Evolutionary conservation across 1,140 invertebrate species (phyloP).

Genomic region (Cydia splendana): DNA sequence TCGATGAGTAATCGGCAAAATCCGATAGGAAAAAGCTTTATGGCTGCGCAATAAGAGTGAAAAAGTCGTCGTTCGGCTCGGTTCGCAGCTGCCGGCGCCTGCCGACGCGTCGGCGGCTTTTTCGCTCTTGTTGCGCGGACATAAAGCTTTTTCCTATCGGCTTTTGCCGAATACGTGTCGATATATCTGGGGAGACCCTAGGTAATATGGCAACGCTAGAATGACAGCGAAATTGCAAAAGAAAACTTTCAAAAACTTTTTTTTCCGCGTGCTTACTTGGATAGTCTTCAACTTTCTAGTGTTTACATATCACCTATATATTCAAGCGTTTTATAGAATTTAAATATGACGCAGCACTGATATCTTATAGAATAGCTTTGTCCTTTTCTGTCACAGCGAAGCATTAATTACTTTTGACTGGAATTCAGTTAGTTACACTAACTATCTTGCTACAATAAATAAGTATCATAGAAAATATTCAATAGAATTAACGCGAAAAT

Average conservation of each 20-base stretch:
- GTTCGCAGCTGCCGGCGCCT: no score
- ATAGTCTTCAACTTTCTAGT: background rate
- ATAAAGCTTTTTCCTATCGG: no score
- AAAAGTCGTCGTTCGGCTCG: no score
- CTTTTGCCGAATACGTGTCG: no score
- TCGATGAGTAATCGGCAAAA: no score
- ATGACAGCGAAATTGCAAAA: background rate
- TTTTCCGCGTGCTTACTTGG: background rate
- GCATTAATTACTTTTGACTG: background rate
- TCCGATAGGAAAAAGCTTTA: no score
- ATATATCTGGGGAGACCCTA: background rate
- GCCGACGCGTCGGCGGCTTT: no score
- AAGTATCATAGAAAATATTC: slow-evolving; percentile 13
- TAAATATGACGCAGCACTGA: background rate
- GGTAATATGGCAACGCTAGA: background rate
- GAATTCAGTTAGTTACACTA: slow-evolving; percentile 26
- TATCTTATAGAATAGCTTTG: slow-evolving; percentile 13
- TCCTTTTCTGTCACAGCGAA: slow-evolving; percentile 23
- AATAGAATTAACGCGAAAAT: slow-evolving; percentile 24
- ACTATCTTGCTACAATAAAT: slow-evolving; percentile 23
- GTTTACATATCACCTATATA: background rate
- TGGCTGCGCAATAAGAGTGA: no score
- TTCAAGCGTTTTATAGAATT: background rate
- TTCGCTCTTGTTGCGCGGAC: no score
- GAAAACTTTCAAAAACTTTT: background rate